Percentiles rank a stretch among this genome's conserved stretches.
phyloP scores from a whole-genome alignment of 2,888 invertebrate species.

The Caenorhabditis angaria region DNA sequence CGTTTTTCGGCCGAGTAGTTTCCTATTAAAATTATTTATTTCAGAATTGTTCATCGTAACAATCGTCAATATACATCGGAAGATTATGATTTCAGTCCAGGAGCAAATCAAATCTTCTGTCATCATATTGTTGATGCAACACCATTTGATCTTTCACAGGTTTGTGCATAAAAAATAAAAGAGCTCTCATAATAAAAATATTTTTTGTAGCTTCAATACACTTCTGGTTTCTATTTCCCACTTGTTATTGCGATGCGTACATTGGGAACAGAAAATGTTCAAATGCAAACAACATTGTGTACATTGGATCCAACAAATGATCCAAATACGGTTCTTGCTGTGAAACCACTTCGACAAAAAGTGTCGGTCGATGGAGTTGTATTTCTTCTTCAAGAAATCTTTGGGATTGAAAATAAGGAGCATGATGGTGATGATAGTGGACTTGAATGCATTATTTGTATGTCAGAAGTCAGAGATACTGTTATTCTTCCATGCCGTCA shows the following conservation, averaged over 20 bases:
- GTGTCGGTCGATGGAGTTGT: conserved; percentile 95
- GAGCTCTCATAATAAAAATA: too few species aligned
- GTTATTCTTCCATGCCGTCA: conserved; percentile 95
- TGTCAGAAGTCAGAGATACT: conserved; percentile 93
- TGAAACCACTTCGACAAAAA: conserved; percentile 96
- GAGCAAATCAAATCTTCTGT: conserved; percentile 92
- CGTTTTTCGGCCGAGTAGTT: neutral
- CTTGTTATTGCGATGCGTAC: conserved; percentile 66
- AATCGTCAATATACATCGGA: conserved; percentile 78
- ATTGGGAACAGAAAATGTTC: conserved; percentile 47
- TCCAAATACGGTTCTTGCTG: conserved; percentile 74
- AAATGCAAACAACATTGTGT: conserved; percentile 68
- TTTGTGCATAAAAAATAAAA: too few species aligned
- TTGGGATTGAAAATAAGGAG: conserved; percentile 95
- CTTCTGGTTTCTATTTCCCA: conserved; percentile 64
- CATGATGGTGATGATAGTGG: conserved; percentile 82
- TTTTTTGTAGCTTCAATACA: conserved; percentile 57
- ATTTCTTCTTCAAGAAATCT: conserved; percentile 93
- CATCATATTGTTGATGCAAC: conserved; percentile 89
- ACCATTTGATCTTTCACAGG: conserved; percentile 75
- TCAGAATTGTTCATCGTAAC: conserved; percentile 73
- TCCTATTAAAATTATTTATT: conserved; percentile 72
- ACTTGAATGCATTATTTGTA: conserved; percentile 98
- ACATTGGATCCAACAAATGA: conserved; percentile 64
- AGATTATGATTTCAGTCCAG: conserved; percentile 90